phyloP scores from a whole-genome alignment of 2,797 vertebrate genomes.

The Neostethus bicornis region DNA sequence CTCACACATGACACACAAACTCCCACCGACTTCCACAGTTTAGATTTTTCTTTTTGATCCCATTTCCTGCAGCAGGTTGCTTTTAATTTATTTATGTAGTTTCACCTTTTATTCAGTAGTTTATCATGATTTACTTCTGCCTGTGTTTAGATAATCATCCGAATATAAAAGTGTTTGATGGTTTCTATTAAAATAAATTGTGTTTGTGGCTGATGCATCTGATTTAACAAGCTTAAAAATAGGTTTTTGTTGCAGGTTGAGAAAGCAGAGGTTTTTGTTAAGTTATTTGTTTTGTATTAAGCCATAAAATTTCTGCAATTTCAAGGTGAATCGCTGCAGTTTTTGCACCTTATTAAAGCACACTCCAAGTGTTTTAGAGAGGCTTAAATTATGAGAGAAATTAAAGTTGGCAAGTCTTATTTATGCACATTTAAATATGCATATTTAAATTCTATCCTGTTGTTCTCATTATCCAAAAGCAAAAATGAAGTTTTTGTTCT shows the following conservation, averaged over 20 bases:
- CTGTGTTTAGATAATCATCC: slow-evolving; percentile 18
- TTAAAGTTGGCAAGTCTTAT: neutral
- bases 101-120: slow-evolving; percentile 49
- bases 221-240: slow-evolving; percentile 1
- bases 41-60: slow-evolving; percentile 56
- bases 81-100: slow-evolving; percentile 51
- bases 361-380: slow-evolving; percentile 10
- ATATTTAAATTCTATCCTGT: slow-evolving; percentile 25
- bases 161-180: slow-evolving; percentile 31
- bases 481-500: slow-evolving; percentile 14
- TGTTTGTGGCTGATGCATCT: slow-evolving; percentile 9
- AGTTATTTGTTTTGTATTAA: neutral
- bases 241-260: neutral
- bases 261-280: neutral
- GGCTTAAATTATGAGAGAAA: slow-evolving; percentile 5
- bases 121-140: slow-evolving; percentile 25
- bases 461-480: slow-evolving; percentile 13
- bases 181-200: slow-evolving; percentile 16
- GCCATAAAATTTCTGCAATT: neutral
- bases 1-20: slow-evolving; percentile 24
- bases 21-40: slow-evolving; percentile 30
- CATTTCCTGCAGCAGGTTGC: slow-evolving; percentile 38
- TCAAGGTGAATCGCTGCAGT: slow-evolving; percentile 1
- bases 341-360: slow-evolving; percentile 6
- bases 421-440: neutral